Evolutionary conservation across 2,113 vertebrate genomes (phyloP), one percentile per base, ranked within the genome.

Genomic region (Aythya baeri): DNA sequence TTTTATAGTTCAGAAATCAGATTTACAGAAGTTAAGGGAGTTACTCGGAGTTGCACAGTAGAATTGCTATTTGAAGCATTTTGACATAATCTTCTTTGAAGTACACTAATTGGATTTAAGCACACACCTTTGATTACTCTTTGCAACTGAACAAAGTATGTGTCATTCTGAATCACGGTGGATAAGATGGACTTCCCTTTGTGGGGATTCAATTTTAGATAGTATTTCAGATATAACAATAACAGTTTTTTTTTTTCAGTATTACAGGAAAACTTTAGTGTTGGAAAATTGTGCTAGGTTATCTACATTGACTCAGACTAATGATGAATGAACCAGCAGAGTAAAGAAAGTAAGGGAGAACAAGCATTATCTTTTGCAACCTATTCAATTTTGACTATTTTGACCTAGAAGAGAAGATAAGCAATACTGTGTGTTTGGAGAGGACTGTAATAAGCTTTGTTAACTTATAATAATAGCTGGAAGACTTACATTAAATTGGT

Each of bases 81-180:
- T 72, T 70, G 58, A 90, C 70, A 75, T 87, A 86, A 38, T 84
- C 83, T 78, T 74, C 88, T 90, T 91, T 91, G 90, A 95, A 88
- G 83, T 65, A 38, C 81, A 55, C 55, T 96, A 86, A 92, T 89
- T 94, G 77, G 70, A 91, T 96, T 95, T 93, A 94, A 95, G 70
- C 86, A 70, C 62, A 96, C 71, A 86, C 73, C 61, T 96, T 89
- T 90, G 92, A 86, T 96, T 94, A 86, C 59, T 88, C 52, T 89
- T 91, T 91, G 86, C 94, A 91, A 88, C 15, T 67, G 88, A 96
- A 91, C 73, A 86, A 93, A 95, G 86, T 67, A 36, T 63, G 75
- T 91, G 86, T 92, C 66, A 71, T 83, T 59, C 62, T 86, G 82
- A 95, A 67, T 93, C 83, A 75, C 0, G 0, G 63, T 66, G 57